Percentiles rank a stretch among this genome's conserved stretches.
These are phyloP conservation scores for Dilophus febrilis DNA, from an alignment of 2,888 invertebrate species.

Conservation along the genomic window DNA sequence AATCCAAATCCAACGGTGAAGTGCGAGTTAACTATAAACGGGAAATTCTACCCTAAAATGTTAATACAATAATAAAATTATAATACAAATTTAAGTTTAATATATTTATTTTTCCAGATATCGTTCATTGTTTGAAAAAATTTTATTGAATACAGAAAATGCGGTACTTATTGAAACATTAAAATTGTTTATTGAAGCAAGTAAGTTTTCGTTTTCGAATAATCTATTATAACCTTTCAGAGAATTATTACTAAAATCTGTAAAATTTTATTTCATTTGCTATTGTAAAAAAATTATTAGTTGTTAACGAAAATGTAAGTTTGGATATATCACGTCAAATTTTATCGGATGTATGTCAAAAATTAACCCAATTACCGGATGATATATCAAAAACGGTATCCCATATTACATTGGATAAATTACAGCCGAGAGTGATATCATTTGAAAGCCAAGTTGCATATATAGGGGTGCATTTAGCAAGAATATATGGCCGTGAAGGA, in stretches of 20 bases:
- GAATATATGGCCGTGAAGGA: slow-evolving; percentile 86
- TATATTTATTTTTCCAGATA: slow-evolving; percentile 41
- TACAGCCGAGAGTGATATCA: slow-evolving; percentile 93
- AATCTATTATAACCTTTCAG: too few species aligned
- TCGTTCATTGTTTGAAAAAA: slow-evolving; percentile 59
- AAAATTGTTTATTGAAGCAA: slow-evolving; percentile 87
- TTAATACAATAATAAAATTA: too few species aligned
- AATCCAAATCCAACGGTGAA: too few species aligned
- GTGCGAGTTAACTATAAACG: too few species aligned
- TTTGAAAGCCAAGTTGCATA: slow-evolving; percentile 97
- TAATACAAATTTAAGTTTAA: slow-evolving; percentile 4
- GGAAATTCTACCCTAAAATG: too few species aligned
- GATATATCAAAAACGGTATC: slow-evolving; percentile 76
- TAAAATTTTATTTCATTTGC: too few species aligned
- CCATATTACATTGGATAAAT: slow-evolving; percentile 84
- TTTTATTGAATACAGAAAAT: slow-evolving; percentile 53
- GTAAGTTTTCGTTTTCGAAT: slow-evolving; percentile 53
- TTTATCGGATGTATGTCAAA: slow-evolving; percentile 76
- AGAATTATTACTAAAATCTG: too few species aligned
- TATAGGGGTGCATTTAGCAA: slow-evolving; percentile 87
- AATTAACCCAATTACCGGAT: slow-evolving; percentile 64
- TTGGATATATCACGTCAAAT: slow-evolving; percentile 94
- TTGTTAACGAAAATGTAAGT: slow-evolving; percentile 96
- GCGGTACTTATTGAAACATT: slow-evolving; percentile 68
- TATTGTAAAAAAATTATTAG: too few species aligned